A percentile compares a stretch with the other conserved stretches of the same genome.
Conservation (phyloP, 1,140 invertebrate genomes). For the Solen grandis region DNA sequence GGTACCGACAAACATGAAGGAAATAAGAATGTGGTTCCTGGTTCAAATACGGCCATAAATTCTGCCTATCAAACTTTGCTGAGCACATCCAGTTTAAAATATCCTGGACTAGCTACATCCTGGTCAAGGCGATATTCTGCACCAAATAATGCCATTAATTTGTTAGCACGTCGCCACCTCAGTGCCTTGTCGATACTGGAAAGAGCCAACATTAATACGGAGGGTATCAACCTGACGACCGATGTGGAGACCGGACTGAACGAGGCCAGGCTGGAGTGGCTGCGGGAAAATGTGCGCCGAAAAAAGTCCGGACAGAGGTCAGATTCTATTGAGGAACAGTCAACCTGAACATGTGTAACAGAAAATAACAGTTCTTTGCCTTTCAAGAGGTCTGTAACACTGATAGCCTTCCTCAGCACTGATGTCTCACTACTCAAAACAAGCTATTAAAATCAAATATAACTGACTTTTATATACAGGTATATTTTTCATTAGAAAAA, state of each 20-base stretch:
- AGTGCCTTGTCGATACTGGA: slow-evolving; percentile 49
- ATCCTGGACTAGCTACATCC: background rate
- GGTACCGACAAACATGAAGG: background rate
- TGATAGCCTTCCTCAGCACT: too few species aligned
- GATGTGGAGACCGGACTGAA: slow-evolving; percentile 44
- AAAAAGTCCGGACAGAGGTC: background rate
- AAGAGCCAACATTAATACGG: slow-evolving; percentile 40
- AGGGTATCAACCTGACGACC: slow-evolving; percentile 23
- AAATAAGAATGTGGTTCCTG: background rate
- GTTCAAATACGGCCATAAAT: background rate
- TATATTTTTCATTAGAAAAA: too few species aligned
- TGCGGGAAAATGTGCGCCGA: slow-evolving; percentile 32
- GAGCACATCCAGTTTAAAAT: background rate
- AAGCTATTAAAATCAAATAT: too few species aligned
- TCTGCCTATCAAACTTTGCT: background rate
- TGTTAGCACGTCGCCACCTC: slow-evolving; percentile 16
- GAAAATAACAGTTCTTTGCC: too few species aligned
- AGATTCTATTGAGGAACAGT: background rate
- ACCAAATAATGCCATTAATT: slow-evolving; percentile 6
- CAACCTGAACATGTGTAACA: too few species aligned
- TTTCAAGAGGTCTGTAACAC: too few species aligned
- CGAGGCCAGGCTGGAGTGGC: slow-evolving; percentile 45
- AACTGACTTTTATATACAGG: too few species aligned
- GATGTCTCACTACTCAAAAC: too few species aligned
- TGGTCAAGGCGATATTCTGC: slow-evolving; percentile 22